Conservation (phyloP, 2,113 vertebrate genomes). For the Bombycilla garrulus region DNA sequence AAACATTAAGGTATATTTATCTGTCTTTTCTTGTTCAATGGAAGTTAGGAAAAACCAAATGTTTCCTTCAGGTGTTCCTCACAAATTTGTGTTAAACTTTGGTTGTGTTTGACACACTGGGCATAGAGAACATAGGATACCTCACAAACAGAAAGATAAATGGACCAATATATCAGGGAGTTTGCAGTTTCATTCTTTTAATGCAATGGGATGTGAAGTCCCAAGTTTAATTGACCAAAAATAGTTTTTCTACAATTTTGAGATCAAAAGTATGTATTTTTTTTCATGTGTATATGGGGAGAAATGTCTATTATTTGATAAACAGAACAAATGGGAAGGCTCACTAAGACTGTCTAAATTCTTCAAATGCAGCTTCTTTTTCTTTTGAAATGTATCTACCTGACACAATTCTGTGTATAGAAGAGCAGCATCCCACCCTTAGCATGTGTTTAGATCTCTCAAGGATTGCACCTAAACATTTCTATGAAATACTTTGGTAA, state of each 20-base stretch:
- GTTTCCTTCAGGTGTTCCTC: not conserved
- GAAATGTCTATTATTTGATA: not conserved
- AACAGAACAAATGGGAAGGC: not conserved
- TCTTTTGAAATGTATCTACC: not conserved
- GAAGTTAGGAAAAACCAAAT: not conserved
- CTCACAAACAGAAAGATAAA: not conserved
- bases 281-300: not conserved
- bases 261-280: not conserved
- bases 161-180: not conserved
- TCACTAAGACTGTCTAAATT: not conserved
- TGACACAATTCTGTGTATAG: not conserved
- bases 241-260: not conserved
- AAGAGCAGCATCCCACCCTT: not conserved
- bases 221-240: not conserved
- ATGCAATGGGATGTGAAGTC: not conserved
- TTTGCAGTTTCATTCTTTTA: not conserved
- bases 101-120: not conserved
- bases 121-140: not conserved
- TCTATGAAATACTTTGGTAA: not conserved
- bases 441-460: not conserved
- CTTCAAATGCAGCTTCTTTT: not conserved
- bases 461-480: not conserved
- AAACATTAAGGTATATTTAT: not conserved
- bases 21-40: not conserved
- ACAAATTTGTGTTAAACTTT: not conserved